Evolutionary conservation across 2,797 vertebrate species (phyloP).

Genomic region (Melanotaenia parkinsoni): DNA sequence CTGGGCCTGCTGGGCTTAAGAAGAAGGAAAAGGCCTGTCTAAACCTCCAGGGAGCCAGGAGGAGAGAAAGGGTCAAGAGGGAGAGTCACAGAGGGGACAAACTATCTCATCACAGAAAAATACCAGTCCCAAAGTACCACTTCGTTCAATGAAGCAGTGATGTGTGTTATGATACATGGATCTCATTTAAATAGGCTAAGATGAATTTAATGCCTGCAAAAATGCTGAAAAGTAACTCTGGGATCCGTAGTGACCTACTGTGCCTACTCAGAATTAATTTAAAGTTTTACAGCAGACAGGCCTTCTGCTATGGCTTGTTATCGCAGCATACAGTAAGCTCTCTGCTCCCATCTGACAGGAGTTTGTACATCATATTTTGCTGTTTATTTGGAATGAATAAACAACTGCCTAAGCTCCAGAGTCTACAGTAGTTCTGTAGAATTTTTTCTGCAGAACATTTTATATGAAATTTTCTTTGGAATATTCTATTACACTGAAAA

Average conservation of each 20-base stretch:
- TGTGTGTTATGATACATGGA: slow-evolving; percentile 2
- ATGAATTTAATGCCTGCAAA: slow-evolving; percentile 10
- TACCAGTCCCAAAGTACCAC: slow-evolving; percentile 4
- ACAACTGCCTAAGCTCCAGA: not conserved
- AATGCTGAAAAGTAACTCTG: not conserved
- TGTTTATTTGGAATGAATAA: not conserved
- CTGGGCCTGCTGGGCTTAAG: slow-evolving; percentile 41
- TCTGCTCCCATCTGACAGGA: not conserved
- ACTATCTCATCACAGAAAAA: slow-evolving; percentile 67
- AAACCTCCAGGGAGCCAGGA: slow-evolving; percentile 58
- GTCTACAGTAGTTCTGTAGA: not conserved
- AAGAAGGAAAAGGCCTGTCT: slow-evolving; percentile 45
- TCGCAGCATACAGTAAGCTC: not conserved
- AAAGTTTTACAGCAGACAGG: not conserved
- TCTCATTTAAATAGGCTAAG: not conserved
- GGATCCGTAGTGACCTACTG: not conserved
- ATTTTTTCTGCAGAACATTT: not conserved
- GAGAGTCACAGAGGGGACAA: slow-evolving; percentile 55
- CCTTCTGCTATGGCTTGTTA: not conserved
- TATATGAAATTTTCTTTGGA: not conserved
- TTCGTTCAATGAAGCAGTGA: not conserved
- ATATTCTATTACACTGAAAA: slow-evolving; percentile 1
- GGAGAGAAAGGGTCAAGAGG: slow-evolving; percentile 62
- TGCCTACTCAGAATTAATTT: not conserved
- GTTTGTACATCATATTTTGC: slow-evolving; percentile 11